Evolutionary conservation across 2,113 vertebrate species (phyloP).

Genomic region (Brevimyrus niger): DNA sequence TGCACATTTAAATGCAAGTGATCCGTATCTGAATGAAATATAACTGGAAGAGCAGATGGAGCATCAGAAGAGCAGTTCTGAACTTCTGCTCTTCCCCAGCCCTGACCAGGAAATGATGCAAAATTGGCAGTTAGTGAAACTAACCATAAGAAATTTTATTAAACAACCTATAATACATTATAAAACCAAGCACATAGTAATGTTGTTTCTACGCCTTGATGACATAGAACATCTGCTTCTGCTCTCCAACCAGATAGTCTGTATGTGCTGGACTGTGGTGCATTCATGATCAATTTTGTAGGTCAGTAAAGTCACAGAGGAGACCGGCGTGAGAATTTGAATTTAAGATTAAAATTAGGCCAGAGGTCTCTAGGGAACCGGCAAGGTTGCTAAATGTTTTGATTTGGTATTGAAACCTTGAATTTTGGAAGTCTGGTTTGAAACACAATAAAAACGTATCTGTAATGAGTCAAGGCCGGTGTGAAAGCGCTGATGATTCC

Average conservation of each 20-base stretch:
- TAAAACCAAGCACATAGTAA: neutral
- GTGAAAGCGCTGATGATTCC: neutral
- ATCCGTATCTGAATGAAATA: neutral
- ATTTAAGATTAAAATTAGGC: neutral
- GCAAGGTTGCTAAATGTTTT: neutral
- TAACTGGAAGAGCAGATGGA: neutral
- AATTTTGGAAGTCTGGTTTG: neutral
- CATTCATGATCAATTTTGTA: neutral
- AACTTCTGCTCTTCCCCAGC: neutral
- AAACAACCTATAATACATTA: neutral
- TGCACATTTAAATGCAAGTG: too few species aligned
- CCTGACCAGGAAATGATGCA: neutral
- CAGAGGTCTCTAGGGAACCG: neutral
- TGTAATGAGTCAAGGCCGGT: neutral
- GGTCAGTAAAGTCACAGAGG: neutral
- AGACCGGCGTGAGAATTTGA: neutral
- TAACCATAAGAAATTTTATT: neutral
- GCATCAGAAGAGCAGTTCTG: neutral
- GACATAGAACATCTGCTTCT: neutral
- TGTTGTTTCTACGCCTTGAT: neutral
- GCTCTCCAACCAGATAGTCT: neutral
- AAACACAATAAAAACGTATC: neutral
- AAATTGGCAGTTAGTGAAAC: neutral
- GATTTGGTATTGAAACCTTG: neutral
- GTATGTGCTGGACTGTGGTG: neutral